These are phyloP conservation scores for Drosophila bifasciata DNA, from an alignment of 1,140 invertebrate species.

Conservation along the genomic window DNA sequence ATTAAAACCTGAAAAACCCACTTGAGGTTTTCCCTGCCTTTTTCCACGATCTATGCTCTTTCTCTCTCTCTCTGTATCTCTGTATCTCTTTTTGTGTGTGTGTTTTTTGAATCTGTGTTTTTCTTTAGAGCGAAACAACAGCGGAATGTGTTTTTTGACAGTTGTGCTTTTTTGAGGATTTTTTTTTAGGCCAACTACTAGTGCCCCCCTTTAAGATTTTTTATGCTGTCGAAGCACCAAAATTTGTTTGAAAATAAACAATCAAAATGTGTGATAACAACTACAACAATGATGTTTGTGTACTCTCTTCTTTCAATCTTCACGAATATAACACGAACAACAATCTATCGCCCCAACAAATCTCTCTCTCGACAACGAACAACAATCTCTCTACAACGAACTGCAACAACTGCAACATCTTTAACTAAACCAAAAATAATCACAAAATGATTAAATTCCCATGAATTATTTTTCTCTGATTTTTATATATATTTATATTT, in stretches of 20 bases:
- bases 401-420: constrained; percentile 64
- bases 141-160: constrained; percentile 28
- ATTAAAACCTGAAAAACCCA: no score
- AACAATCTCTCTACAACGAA: constrained; percentile 62
- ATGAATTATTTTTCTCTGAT: constrained; percentile 50
- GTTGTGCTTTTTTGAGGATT: constrained; percentile 53
- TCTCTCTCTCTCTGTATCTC: no score
- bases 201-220: constrained; percentile 49
- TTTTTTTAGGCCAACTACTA: constrained; percentile 57
- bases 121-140: constrained; percentile 60
- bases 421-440: constrained; percentile 42
- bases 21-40: no score
- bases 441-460: constrained; percentile 40
- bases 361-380: no score
- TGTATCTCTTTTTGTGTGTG: constrained; percentile 25
- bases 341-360: constrained; percentile 17
- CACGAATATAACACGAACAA: constrained; percentile 14
- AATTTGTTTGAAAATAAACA: constrained; percentile 22
- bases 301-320: no score
- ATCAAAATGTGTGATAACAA: no score
- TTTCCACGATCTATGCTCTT: constrained; percentile 42
- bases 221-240: constrained; percentile 43
- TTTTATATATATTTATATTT: constrained; percentile 34
- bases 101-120: constrained; percentile 40
- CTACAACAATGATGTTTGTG: no score